Evolutionary conservation across 2,113 vertebrate species (phyloP).

Genomic region (Hypomesus transpacificus): DNA sequence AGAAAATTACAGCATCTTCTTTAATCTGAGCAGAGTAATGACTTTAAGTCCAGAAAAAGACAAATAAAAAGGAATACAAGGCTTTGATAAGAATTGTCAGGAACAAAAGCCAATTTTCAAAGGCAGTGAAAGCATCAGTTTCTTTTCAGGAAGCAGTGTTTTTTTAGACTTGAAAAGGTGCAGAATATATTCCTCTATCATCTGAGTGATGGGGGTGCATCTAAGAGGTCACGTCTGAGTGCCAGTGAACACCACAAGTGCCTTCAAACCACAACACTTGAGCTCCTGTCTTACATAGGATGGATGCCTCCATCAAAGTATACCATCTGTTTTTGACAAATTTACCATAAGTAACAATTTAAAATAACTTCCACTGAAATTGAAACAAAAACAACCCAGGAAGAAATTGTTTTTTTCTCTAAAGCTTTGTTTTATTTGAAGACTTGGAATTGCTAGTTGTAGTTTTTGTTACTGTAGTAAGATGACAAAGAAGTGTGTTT

Average conservation of each 20-base stretch:
- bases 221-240: constrained; percentile 75
- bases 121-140: constrained; percentile 78
- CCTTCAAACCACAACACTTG: constrained; percentile 65
- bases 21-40: constrained; percentile 82
- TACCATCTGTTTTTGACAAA: constrained; percentile 32
- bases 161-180: constrained; percentile 77
- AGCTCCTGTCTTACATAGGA: constrained; percentile 66
- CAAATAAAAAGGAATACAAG: constrained; percentile 85
- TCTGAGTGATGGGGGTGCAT: constrained; percentile 73
- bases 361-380: neutral
- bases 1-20: constrained; percentile 83
- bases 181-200: constrained; percentile 74
- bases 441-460: neutral
- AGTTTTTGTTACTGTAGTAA: neutral
- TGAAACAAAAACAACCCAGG: neutral
- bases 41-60: constrained; percentile 85
- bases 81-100: constrained; percentile 85
- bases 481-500: neutral
- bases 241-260: constrained; percentile 70
- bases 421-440: neutral
- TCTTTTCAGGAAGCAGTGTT: constrained; percentile 74
- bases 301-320: constrained; percentile 54
- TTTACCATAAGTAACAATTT: constrained; percentile 25
- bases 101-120: constrained; percentile 84
- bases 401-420: neutral